Base-by-base conservation (phyloP, 2,113 vertebrate genomes). In the Myotis brandtii region DNA sequence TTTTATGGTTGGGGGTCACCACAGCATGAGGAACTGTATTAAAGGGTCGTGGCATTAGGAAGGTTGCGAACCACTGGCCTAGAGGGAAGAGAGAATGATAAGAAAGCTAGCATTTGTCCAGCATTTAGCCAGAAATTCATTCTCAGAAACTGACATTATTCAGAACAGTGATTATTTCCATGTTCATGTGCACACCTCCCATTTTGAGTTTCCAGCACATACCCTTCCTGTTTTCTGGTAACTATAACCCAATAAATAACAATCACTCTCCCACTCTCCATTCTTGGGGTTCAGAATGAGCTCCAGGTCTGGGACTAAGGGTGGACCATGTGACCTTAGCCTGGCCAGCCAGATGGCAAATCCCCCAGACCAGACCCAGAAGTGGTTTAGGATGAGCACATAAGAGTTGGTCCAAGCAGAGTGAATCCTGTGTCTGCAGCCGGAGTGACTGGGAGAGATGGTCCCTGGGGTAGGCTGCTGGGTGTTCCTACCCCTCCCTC, bases 301-400 rank as follows among this genome's bases (percentile, higher is more conserved):
- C 59, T 48, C 32, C 1, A 0, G 0, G 3, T 12, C 80, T 12
- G 30, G 76, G 25, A 0, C 5, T 52, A 6, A 50, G 40, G 37
- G 27, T 40, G 23, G 73, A 56, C 34, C 84, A 82, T 11, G 52
- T 77, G 91, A 67, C 82, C 50, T 2, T 62, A 27, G 18, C 25
- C 72, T 66, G 16, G 46, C 86, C 89, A 85, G 37, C 85, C 76
- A 82, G 37, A 62, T 48, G 67, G 20, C 3, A 4, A 43, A 9
- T 20, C 20, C 77, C 72, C 67, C 46, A 50, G 59, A 62, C 59
- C 23, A 62, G 5, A 34, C 21, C 40, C 0, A 0, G 40, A 64
- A 67, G 85, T 11, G 46, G 70, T 21, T 75, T 43, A 0, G 3
- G 27, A 76, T 40, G 50, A 40, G 46, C 70, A 13, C 0, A 0